These are phyloP conservation scores for Hydra vulgaris DNA, from an alignment of 30 jellyfish, hydroid and myxozoan genomes.

Conservation along the genomic window DNA sequence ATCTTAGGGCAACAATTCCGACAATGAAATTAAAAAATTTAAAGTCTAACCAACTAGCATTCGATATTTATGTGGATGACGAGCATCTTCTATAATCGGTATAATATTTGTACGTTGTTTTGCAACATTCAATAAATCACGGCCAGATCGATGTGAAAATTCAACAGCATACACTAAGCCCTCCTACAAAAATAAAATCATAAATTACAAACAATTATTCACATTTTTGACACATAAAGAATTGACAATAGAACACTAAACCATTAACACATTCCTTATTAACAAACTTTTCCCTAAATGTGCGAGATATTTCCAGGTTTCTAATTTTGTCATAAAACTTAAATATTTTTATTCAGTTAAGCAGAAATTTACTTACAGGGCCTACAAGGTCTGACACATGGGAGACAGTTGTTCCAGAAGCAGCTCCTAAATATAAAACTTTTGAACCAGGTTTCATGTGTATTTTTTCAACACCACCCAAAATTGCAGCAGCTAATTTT, in stretches of 20 bases:
- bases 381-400: constrained; percentile 99
- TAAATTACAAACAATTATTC: not conserved
- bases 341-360: too few species aligned
- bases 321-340: too few species aligned
- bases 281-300: too few species aligned
- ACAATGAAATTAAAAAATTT: too few species aligned
- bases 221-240: not conserved
- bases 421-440: constrained; percentile 97
- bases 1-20: too few species aligned
- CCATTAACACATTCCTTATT: too few species aligned
- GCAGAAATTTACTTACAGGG: constrained; percentile 59
- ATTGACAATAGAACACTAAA: too few species aligned
- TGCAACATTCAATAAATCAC: constrained; percentile 95
- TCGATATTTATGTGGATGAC: constrained; percentile 97
- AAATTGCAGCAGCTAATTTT: constrained; percentile 95
- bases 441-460: constrained; percentile 96
- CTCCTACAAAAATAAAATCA: constrained; percentile 43
- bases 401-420: constrained; percentile 99
- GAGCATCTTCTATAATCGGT: constrained; percentile 98
- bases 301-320: too few species aligned
- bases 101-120: constrained; percentile 92
- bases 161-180: constrained; percentile 99
- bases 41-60: constrained; percentile 87
- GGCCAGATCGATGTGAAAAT: constrained; percentile 99
- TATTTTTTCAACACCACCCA: constrained; percentile 95